Evolutionary conservation across 1,140 invertebrate genomes (phyloP), one percentile per base, ranked within the genome.

Genomic region (Cydia fagiglandana): DNA sequence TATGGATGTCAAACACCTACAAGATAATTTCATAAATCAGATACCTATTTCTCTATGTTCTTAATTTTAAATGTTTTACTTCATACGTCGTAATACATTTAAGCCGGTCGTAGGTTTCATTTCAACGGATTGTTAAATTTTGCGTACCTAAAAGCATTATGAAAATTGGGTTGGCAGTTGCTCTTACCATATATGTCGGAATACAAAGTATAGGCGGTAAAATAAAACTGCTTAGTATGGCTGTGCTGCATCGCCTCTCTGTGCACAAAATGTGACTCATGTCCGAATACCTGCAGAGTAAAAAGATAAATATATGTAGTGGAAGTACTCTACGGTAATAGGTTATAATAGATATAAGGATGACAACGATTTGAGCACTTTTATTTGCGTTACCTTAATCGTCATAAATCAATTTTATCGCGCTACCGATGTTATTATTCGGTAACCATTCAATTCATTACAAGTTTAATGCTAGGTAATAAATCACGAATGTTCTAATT

Each of bases 191-290:
- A 85, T 95, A 97, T 73, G 96, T 96, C 1, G 97, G 97, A 66
- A 96, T 94, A 83, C 96, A 97, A 13, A 97, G 94, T 12, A 98
- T 88, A 2, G 96, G 93, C 0, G 97, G 95, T 0, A 96, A 91
- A 10, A 97, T 78, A 80, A 96, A 97, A 38, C 96, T 96, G 74
- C 94, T 92, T n/a, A 95, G 86, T 28, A 98, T 95, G 4, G 96
- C 96, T 9, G 95, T 83, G 45, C 95, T 95, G 81, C 97, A 97
- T n/a, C 95, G 93, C 12, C 93, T 83, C 15, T 96, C 94, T 15
- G 95, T 95, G 81, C 96, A 97, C 77, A 95, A 90, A 3, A 94
- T 85, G 78, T 91, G 88, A 78, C 86, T 91, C 75, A 83, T 83
- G 28, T 90, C 88, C 9, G 90, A 89, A 70, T 88, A 91, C 76